Evolutionary conservation across 2,797 vertebrate species (phyloP), one percentile per base, ranked within the genome.

Genomic region (Ibycter americanus): DNA sequence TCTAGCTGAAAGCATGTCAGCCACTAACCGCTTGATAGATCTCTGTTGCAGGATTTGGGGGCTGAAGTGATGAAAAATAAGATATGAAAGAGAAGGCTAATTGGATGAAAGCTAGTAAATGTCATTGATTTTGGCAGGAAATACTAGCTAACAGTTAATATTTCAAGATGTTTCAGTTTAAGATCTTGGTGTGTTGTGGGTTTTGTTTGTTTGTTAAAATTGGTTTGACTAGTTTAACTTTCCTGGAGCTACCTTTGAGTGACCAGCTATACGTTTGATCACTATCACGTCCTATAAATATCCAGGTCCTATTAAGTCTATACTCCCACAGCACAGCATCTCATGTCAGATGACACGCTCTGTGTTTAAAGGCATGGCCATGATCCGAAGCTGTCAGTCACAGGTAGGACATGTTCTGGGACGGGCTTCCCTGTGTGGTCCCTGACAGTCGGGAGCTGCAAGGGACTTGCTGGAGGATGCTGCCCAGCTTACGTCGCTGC

Each of bases 261-360:
- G 34, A 20, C 8, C 34, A 40, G 22, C 29, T 70, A 1, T 10
- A 4, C 26, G 34, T 67, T 42, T 56, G 77, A 55, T 31, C 16
- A 6, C 7, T 32, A 3, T n/a, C 27, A 8, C 2, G 14, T 76
- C 20, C 55, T 22, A 13, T 23, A 51, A 55, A 34, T 27, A 59
- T 3, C 42, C 58, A 15, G 23, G 10, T 38, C 21, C 31, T 26
- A 5, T 3, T 13, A 9, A 38, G 17, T 58, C 36, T 25, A 0
- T n/a, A 20, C 5, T 11, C 5, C 1, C 12, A 8, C 16, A 47
- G 26, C 13, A 12, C 16, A 46, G 20, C 20, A 13, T 4, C 22
- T 70, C 0, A 0, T 18, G 32, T 4, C 31, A 25, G 74, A 16
- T 0, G 5, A 0, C 4, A 3, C 0, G 1, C 8, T 15, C 15